phyloP scores from a whole-genome alignment of 2,888 invertebrate species.

The Bugula neritina region DNA sequence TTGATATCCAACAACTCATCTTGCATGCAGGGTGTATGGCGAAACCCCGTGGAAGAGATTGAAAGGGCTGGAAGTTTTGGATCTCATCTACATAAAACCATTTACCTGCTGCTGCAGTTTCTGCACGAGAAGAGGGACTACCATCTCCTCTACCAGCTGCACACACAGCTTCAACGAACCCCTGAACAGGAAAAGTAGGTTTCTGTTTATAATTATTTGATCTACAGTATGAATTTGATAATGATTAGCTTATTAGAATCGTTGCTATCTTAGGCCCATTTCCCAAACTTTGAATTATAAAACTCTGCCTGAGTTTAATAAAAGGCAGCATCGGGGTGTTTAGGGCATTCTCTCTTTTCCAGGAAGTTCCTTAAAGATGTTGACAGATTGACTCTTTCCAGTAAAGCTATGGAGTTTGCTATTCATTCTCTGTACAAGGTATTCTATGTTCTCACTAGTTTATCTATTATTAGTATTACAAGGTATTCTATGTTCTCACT shows the following conservation, averaged over 20 bases:
- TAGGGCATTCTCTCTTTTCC: too few relatives aligned
- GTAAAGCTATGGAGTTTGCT: constrained; percentile 62
- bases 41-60: constrained; percentile 80
- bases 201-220: too few relatives aligned
- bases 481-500: too few relatives aligned
- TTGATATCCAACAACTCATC: too few relatives aligned
- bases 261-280: too few relatives aligned
- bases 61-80: constrained; percentile 87
- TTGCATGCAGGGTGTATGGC: constrained; percentile 72
- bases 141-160: constrained; percentile 71
- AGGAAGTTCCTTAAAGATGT: constrained; percentile 77
- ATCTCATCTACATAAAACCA: constrained; percentile 80
- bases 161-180: constrained; percentile 68
- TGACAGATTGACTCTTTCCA: constrained; percentile 73
- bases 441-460: too few relatives aligned
- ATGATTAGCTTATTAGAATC: too few relatives aligned
- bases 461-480: too few relatives aligned
- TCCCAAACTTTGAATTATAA: too few relatives aligned
- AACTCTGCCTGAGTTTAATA: too few relatives aligned
- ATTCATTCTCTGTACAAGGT: constrained; percentile 25
- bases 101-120: constrained; percentile 74
- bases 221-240: too few relatives aligned
- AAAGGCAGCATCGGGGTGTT: too few relatives aligned
- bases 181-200: constrained; percentile 80
- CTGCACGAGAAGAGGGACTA: constrained; percentile 73